Conservation (phyloP, 2,888 invertebrate species). For the Eilema sororculum region DNA sequence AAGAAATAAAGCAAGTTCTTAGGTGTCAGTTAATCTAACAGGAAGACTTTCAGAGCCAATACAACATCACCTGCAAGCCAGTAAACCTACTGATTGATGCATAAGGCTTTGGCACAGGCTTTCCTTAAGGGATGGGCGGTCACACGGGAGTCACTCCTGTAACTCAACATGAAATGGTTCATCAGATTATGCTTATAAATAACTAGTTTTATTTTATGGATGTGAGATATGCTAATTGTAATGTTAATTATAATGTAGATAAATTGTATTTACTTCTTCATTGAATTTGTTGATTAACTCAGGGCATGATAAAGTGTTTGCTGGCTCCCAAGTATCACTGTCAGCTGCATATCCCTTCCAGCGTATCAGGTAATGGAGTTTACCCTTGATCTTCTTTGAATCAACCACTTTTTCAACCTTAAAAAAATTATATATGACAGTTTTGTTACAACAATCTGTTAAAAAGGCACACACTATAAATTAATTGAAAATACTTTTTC, state of each 20-base stretch:
- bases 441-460: no score
- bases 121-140: no score
- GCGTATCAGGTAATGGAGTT: constrained; percentile 90
- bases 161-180: not conserved
- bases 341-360: constrained; percentile 92
- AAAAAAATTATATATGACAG: constrained; percentile 8
- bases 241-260: not conserved
- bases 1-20: no score
- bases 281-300: constrained; percentile 87
- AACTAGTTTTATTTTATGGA: not conserved
- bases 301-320: constrained; percentile 90
- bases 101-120: no score
- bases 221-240: not conserved
- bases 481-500: no score
- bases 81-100: no score
- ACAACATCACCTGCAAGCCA: no score
- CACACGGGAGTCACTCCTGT: no score
- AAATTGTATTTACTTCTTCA: constrained; percentile 67
- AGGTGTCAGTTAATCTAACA: no score
- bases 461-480: no score
- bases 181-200: not conserved
- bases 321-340: constrained; percentile 92
- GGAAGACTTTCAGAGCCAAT: no score
- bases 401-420: constrained; percentile 91
- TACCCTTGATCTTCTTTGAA: constrained; percentile 90